Conservation (phyloP, 92 coral and sea anemone genomes). For the Epizoanthus rinbou region DNA sequence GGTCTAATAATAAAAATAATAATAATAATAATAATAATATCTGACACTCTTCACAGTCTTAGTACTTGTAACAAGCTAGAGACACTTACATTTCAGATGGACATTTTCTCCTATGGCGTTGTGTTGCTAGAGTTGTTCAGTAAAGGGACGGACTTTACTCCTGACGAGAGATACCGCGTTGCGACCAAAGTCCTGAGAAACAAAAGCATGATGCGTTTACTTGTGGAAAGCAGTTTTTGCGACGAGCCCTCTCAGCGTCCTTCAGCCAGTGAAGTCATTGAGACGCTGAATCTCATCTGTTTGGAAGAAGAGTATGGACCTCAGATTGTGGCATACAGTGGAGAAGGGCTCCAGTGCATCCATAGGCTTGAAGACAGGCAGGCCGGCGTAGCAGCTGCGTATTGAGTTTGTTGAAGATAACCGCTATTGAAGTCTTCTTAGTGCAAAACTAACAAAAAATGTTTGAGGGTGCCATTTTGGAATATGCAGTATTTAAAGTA, state of each 20-base stretch:
- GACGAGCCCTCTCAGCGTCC: neutral
- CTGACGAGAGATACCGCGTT: neutral
- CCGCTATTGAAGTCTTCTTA: too few relatives aligned
- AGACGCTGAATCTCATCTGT: neutral
- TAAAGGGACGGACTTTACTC: neutral
- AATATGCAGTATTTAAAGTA: too few relatives aligned
- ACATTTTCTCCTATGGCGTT: slow-evolving; percentile 12
- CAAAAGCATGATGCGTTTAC: neutral
- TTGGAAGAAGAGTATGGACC: neutral
- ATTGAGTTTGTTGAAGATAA: too few relatives aligned
- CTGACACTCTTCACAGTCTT: too few relatives aligned
- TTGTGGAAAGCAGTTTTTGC: neutral
- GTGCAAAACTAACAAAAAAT: too few relatives aligned
- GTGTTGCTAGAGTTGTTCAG: neutral
- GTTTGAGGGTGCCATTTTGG: too few relatives aligned
- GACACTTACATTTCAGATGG: neutral
- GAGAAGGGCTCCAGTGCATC: neutral
- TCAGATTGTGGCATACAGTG: neutral
- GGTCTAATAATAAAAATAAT: too few relatives aligned
- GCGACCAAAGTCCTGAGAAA: neutral
- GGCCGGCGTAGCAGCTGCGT: too few relatives aligned
- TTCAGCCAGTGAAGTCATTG: neutral
- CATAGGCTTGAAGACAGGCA: too few relatives aligned
- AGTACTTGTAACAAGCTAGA: too few relatives aligned
- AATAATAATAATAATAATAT: too few relatives aligned